Percentiles rank a stretch among this genome's conserved stretches.
Evolutionary conservation across 2,888 invertebrate genomes (phyloP).

Genomic region (Diploptera punctata): DNA sequence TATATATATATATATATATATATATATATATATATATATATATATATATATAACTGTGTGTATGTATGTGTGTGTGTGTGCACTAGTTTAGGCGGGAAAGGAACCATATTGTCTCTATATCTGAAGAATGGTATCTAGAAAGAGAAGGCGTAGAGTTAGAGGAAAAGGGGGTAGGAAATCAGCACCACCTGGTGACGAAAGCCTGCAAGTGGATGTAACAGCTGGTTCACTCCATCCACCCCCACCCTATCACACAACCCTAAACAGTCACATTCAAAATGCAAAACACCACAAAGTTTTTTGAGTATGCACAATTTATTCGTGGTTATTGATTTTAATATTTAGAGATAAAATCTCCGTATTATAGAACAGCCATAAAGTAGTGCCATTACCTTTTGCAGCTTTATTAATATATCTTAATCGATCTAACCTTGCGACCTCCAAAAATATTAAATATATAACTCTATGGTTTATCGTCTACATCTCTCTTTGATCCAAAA

Average conservation of each 20-base stretch:
- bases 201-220: conserved; percentile 37
- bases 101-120: conserved; percentile 37
- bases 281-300: conserved; percentile 17
- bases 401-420: too few species aligned
- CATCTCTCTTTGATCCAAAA: too few species aligned
- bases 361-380: too few species aligned
- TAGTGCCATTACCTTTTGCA: too few species aligned
- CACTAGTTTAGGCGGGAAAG: background rate
- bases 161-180: conserved; percentile 37
- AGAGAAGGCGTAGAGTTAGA: conserved; percentile 6
- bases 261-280: conserved; percentile 25
- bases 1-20: too few species aligned
- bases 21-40: too few species aligned
- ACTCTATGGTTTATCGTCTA: too few species aligned
- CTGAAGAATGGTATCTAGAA: conserved; percentile 24
- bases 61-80: too few species aligned
- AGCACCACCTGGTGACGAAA: conserved; percentile 43
- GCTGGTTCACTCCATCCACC: conserved; percentile 45
- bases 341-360: too few species aligned
- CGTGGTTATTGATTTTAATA: conserved; percentile 10
- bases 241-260: conserved; percentile 40
- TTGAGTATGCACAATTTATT: background rate
- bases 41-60: too few species aligned
- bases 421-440: too few species aligned
- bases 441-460: too few species aligned